These are phyloP conservation scores for Callipepla squamata DNA, from an alignment of 2,113 vertebrate species.

Conservation along the genomic window DNA sequence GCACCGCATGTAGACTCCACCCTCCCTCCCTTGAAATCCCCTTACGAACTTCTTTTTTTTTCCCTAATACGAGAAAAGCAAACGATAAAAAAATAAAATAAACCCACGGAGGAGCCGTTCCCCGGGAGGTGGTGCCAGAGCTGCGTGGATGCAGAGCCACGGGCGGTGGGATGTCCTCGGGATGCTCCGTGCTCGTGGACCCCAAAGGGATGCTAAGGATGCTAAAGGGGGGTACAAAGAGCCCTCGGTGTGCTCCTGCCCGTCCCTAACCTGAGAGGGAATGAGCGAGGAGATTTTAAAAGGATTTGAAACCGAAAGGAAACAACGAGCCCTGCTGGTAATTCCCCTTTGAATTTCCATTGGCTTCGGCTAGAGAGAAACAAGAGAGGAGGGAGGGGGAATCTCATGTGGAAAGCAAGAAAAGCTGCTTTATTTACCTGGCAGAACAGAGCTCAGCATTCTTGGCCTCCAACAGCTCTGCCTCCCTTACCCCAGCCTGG, in stretches of 20 bases:
- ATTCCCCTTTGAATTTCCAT: conserved; percentile 11
- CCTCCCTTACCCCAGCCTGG: not conserved
- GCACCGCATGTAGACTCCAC: too few relatives aligned
- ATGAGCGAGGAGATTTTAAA: not conserved
- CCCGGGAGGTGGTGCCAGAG: conserved; percentile 64
- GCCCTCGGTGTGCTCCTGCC: not conserved
- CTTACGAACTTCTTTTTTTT: too few relatives aligned
- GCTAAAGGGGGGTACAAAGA: not conserved
- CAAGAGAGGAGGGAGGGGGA: not conserved
- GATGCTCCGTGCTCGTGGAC: not conserved
- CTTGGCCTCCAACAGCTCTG: not conserved
- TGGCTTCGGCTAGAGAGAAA: conserved; percentile 4
- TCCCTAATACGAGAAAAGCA: too few relatives aligned
- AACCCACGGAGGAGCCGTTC: not conserved
- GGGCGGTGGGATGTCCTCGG: not conserved
- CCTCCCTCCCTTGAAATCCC: too few relatives aligned
- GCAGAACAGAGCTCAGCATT: not conserved
- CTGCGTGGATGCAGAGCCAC: not conserved
- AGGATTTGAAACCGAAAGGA: not conserved
- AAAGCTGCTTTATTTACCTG: conserved; percentile 46
- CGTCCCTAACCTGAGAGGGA: not conserved
- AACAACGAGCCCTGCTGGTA: not conserved
- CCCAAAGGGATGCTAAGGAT: not conserved
- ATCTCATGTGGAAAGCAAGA: not conserved
- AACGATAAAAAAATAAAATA: too few relatives aligned